These are phyloP conservation scores for Berghia stephanieae DNA, from an alignment of 1,140 invertebrate genomes.

Conservation along the genomic window DNA sequence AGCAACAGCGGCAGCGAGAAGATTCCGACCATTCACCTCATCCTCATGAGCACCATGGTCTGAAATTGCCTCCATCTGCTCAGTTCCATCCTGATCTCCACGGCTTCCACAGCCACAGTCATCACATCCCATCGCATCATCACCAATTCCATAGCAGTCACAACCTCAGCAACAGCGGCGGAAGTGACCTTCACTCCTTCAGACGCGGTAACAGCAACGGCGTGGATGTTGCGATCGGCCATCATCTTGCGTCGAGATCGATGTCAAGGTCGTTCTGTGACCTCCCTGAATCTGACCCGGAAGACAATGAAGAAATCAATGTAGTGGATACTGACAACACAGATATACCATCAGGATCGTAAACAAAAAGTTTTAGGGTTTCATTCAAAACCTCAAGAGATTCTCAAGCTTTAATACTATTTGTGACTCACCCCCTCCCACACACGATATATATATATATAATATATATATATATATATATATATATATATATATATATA, in stretches of 20 bases:
- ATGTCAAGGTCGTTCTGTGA: conserved; percentile 30
- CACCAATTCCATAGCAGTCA: too few relatives aligned
- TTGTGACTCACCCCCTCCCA: too few relatives aligned
- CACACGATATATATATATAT: neutral
- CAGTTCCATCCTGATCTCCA: neutral
- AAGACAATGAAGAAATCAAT: conserved; percentile 52
- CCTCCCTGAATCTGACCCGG: conserved; percentile 26
- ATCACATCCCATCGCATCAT: neutral
- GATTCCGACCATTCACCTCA: conserved; percentile 6
- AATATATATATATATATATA: neutral
- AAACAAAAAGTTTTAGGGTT: neutral
- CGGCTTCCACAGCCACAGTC: neutral
- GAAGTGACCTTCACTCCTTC: too few relatives aligned
- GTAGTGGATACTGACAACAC: conserved; percentile 51
- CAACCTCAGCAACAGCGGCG: too few relatives aligned
- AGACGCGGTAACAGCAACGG: neutral
- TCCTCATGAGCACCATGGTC: neutral
- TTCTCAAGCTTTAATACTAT: neutral
- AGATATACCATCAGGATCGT: neutral
- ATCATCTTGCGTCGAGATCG: neutral
- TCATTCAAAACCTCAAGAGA: neutral
- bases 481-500: neutral
- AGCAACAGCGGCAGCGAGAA: neutral
- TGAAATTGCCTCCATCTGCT: neutral
- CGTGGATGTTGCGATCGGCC: neutral